Evolutionary conservation across 1,140 invertebrate genomes (phyloP).

Genomic region (Trachymyrmex septentrionalis): DNA sequence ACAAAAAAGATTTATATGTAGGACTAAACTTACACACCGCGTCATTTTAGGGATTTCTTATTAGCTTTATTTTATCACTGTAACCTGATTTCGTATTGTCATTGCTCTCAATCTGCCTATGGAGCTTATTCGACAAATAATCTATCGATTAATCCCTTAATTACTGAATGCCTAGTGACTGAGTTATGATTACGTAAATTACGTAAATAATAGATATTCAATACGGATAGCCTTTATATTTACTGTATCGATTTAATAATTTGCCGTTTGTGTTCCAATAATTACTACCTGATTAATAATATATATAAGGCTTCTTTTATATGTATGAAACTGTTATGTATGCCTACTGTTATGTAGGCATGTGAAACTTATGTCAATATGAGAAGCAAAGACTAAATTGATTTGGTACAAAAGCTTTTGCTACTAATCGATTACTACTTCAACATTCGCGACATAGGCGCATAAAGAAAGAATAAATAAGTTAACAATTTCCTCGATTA

Average conservation of each 20-base stretch:
- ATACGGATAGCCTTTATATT: conserved; percentile 68
- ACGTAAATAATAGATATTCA: conserved; percentile 4
- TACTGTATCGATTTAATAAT: conserved; percentile 69
- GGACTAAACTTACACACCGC: conserved; percentile 68
- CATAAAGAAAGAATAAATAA: neutral
- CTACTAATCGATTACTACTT: conserved; percentile 37
- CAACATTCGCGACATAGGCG: conserved; percentile 21
- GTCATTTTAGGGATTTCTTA: conserved; percentile 64
- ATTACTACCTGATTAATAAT: conserved; percentile 71
- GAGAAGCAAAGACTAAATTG: conserved; percentile 50
- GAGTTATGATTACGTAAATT: conserved; percentile 19
- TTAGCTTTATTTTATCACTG: conserved; percentile 66
- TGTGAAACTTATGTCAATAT: conserved; percentile 44
- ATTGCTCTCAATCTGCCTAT: conserved; percentile 69
- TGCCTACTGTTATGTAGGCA: conserved; percentile 42
- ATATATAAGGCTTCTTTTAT: conserved; percentile 64
- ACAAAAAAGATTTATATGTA: conserved; percentile 75
- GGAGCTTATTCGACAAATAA: conserved; percentile 62
- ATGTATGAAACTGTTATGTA: conserved; percentile 49
- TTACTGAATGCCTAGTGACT: conserved; percentile 4
- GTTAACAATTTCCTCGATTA: conserved; percentile 38
- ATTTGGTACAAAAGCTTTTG: conserved; percentile 54
- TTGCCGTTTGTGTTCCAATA: conserved; percentile 74
- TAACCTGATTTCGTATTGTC: conserved; percentile 51
- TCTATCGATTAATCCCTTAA: conserved; percentile 16